Evolutionary conservation across 2,888 invertebrate species (phyloP).

Genomic region (Pyrgus malvae): DNA sequence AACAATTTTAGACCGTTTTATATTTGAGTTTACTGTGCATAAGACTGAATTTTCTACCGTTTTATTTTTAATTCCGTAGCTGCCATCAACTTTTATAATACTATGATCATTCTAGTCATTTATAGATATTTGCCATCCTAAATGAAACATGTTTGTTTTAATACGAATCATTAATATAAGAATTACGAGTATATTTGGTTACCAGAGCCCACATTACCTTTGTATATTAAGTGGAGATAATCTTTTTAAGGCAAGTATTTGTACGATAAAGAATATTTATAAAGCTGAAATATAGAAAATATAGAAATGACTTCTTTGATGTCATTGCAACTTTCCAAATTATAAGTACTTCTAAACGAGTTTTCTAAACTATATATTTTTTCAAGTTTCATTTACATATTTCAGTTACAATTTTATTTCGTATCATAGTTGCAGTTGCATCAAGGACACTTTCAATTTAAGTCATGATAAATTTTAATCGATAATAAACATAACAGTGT

Average conservation of each 20-base stretch:
- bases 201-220: neutral
- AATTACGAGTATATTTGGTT: neutral
- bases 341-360: too few species aligned
- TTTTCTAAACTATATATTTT: neutral
- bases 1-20: constrained; percentile 14
- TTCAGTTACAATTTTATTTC: neutral
- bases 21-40: constrained; percentile 35
- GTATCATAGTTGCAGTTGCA: neutral
- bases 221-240: constrained; percentile 8
- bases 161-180: neutral
- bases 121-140: constrained; percentile 5
- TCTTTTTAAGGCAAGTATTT: neutral
- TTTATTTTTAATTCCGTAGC: constrained; percentile 3
- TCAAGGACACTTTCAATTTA: neutral
- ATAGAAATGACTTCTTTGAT: neutral
- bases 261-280: neutral
- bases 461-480: neutral
- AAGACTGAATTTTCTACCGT: constrained; percentile 43
- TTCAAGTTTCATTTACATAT: neutral
- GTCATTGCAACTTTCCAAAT: constrained; percentile 1
- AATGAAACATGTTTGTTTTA: neutral
- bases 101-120: constrained; percentile 22
- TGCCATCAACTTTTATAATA: constrained; percentile 1
- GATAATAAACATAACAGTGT: constrained; percentile 34
- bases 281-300: neutral